Evolutionary conservation across 2,888 invertebrate genomes (phyloP).

Genomic region (Tanypteryx hageni): DNA sequence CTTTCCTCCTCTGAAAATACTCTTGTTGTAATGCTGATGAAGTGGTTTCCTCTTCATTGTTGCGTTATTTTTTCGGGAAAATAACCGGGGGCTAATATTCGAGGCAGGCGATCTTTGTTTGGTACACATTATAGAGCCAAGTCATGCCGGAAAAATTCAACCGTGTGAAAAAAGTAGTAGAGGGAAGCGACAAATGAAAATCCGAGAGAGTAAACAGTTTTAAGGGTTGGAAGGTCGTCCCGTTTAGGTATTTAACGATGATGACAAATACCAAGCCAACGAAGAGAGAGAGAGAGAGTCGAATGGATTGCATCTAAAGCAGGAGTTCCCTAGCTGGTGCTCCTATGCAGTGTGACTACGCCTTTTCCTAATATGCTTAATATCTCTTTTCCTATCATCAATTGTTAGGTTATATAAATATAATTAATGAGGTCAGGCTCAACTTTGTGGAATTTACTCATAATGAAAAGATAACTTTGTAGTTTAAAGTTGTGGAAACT

Average conservation of each 20-base stretch:
- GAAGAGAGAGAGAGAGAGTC: too few relatives aligned
- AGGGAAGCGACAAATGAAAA: not conserved
- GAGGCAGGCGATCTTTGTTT: conserved; percentile 6
- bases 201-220: not conserved
- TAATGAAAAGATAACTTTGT: too few relatives aligned
- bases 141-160: not conserved
- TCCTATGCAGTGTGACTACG: too few relatives aligned
- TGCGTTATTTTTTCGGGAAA: not conserved
- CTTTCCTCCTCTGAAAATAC: not conserved
- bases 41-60: conserved; percentile 50
- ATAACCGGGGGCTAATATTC: not conserved
- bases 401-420: too few relatives aligned
- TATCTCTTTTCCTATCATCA: too few relatives aligned
- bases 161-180: not conserved
- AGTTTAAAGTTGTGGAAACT: too few relatives aligned
- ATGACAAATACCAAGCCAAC: too few relatives aligned
- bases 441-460: too few relatives aligned
- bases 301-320: too few relatives aligned
- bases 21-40: conserved; percentile 38
- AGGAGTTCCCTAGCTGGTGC: too few relatives aligned
- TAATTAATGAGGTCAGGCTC: too few relatives aligned
- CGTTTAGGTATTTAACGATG: not conserved
- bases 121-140: not conserved
- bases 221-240: not conserved
- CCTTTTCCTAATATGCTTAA: too few relatives aligned